Evolutionary conservation across 1,140 invertebrate species (phyloP), one percentile per base, ranked within the genome.

Genomic region (Aphis craccivora): DNA sequence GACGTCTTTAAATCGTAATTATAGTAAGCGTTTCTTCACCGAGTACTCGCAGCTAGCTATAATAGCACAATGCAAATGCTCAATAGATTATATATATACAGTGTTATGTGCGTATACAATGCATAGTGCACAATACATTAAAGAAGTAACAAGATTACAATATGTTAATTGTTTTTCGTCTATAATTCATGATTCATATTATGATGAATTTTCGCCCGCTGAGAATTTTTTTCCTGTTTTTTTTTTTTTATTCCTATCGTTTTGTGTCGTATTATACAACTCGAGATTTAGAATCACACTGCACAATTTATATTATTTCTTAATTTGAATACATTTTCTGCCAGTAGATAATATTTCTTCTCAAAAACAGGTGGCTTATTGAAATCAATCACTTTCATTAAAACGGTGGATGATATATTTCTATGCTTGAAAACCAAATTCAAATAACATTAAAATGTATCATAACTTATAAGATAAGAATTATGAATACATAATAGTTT

Each of bases 131-230:
- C 60, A 76, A 76, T 76, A n/a, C 60, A n/a, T n/a, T 76, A 76
- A 76, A 76, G 18, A 76, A 76, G 30, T 76, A 76, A 76, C 30
- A n/a, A n/a, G 60, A 76, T 30, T 76, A 76, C 60, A 76, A 35
- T 76, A n/a, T n/a, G 60, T 76, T 76, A 76, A 76, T 76, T 76
- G 60, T 76, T 76, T 76, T 76, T 76, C 30, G 60, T n/a, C n/a
- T n/a, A n/a, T 76, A n/a, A 76, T 76, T n/a, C 30, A 18, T 67
- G 60, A 30, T n/a, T n/a, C 5, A n/a, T n/a, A 76, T n/a, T 76
- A n/a, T 76, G 60, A n/a, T 14, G 60, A 76, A 76, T n/a, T 76
- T 76, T 76, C 60, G 30, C 60, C 60, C 14, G 60, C 60, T 76
- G 60, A 35, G 60, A 76, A 76, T 76, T 76, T 76, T 76, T n/a